These are phyloP conservation scores for Psittacula cyanocephala DNA, from an alignment of 2,113 vertebrate genomes.

Conservation along the genomic window DNA sequence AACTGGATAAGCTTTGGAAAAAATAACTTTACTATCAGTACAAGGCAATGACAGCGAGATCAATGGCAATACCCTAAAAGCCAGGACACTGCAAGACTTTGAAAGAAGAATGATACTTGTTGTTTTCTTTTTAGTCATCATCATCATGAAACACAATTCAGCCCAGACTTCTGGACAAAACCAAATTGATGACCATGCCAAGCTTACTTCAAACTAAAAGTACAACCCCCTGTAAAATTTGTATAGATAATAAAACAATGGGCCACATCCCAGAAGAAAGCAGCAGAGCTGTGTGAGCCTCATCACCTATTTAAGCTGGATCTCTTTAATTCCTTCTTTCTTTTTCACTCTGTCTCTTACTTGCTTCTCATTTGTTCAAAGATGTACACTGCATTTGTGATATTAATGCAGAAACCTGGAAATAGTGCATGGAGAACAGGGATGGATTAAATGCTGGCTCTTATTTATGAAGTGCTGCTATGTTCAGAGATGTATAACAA, in stretches of 20 bases:
- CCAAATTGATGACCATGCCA: not conserved
- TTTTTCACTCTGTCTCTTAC: not conserved
- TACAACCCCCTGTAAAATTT: not conserved
- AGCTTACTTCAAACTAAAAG: not conserved
- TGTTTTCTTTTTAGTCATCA: slow-evolving; percentile 5
- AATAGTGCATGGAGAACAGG: not conserved
- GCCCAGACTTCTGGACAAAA: not conserved
- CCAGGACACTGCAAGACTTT: not conserved
- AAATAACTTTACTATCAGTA: slow-evolving; percentile 47
- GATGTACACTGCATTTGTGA: not conserved
- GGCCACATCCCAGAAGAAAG: not conserved
- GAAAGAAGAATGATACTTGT: slow-evolving; percentile 13
- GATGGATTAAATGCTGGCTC: not conserved
- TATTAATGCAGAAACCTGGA: not conserved
- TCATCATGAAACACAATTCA: not conserved
- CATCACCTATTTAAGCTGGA: not conserved
- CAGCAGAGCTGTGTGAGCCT: not conserved
- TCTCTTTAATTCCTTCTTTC: not conserved
- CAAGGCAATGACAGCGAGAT: not conserved
- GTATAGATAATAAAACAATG: not conserved
- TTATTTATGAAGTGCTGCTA: not conserved
- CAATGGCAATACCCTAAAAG: not conserved
- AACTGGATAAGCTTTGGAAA: slow-evolving; percentile 47
- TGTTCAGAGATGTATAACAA: not conserved
- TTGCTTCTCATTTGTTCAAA: not conserved